Evolutionary conservation across 2,888 invertebrate species (phyloP).

Genomic region (Microctonus aethiopoides): DNA sequence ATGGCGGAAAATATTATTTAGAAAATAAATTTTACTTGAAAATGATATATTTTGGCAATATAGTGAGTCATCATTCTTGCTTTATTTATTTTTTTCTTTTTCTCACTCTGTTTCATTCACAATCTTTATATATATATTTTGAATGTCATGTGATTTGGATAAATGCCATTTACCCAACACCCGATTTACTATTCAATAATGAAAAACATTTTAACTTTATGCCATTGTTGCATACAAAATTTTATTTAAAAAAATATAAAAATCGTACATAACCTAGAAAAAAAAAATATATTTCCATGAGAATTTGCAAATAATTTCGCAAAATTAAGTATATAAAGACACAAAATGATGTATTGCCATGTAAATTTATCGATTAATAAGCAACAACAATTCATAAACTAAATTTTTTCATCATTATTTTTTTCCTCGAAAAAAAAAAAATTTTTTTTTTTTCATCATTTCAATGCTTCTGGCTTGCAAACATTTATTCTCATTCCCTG

Average conservation of each 20-base stretch:
- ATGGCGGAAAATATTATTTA: conserved; percentile 1
- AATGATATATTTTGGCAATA: conserved; percentile 20
- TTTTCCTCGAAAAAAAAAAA: too few relatives aligned
- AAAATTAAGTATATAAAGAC: too few relatives aligned
- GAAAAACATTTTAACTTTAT: conserved; percentile 20
- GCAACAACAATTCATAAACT: too few relatives aligned
- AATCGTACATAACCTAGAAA: neutral
- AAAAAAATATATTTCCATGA: neutral
- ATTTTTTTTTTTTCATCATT: neutral
- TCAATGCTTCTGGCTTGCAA: neutral
- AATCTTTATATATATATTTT: neutral
- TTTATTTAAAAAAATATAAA: neutral
- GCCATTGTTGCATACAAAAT: conserved; percentile 6
- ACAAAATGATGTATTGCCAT: too few relatives aligned
- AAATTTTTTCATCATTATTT: too few relatives aligned
- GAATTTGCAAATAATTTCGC: neutral
- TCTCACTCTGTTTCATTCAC: conserved; percentile 1
- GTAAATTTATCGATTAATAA: too few relatives aligned
- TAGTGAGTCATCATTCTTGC: too few relatives aligned
- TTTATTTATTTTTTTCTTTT: neutral
- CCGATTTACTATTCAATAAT: conserved; percentile 28
- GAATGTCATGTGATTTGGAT: conserved; percentile 53
- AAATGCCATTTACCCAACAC: conserved; percentile 49
- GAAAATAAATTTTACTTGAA: neutral
- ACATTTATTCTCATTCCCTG: neutral